Base-by-base conservation (phyloP, 2,113 vertebrate species). In the Chloropsis hardwickii region DNA sequence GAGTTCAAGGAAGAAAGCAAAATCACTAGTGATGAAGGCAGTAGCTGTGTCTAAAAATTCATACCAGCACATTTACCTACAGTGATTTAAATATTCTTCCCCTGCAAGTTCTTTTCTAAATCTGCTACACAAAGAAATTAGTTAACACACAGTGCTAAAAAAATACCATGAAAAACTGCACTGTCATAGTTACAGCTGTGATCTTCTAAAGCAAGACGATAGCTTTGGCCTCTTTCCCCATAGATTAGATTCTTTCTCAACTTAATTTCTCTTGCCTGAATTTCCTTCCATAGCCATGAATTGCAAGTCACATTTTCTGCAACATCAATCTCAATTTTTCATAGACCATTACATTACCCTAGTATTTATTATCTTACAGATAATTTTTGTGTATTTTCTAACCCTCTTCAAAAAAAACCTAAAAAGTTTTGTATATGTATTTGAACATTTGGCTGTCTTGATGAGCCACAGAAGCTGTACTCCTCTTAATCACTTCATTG, bases 361-460 rank as follows among this genome's bases (percentile, higher is more conserved):
- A 56, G 39, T 74, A 92, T 87, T 42, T 29, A 35, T 37, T 53
- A 42, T 17, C 14, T 60, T 42, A n/a, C 9, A 29, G 21, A 47
- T 78, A 4, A 28, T 56, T 84, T 56, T 40, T 64, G 8, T 37
- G 9, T 54, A 56, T 50, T 89, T 51, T 61, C 61, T 48, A 90
- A 70, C 12, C 9, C 61, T 57, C 45, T 53, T 45, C 9, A 73
- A 78, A 93, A 89, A 53, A 40, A 45, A 4, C 4, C 11, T 27
- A 60, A 35, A 12, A 91, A 13, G 9, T 62, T 86, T 81, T 60
- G 23, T 56, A 10, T 50, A 65, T 50, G 25, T 74, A 35, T 64
- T 74, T 67, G 48, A 90, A 74, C 25, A 86, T 79, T 91, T 85
- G 81, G 25, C 65, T 84, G 24, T 18, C 69, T 42, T 81, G 65